Conservation (phyloP, 2,888 invertebrate genomes). For the Lasioglossum zephyrum region DNA sequence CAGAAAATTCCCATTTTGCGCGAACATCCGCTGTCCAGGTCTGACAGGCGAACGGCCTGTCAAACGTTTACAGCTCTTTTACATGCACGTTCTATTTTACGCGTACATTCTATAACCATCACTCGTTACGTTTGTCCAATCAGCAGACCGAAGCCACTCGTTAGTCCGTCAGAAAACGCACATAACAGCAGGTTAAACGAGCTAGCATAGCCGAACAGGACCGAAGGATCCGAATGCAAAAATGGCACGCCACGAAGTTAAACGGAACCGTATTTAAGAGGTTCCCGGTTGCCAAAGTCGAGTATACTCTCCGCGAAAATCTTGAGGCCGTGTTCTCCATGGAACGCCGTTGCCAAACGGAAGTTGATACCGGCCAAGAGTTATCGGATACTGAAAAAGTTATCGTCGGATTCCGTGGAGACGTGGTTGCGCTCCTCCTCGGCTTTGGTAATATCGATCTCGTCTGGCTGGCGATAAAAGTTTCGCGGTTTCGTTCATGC, state of each 20-base stretch:
- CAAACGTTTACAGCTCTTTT: neutral
- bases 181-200: neutral
- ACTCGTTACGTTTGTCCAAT: neutral
- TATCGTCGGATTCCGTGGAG: constrained; percentile 41
- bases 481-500: constrained; percentile 34
- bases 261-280: neutral
- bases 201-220: neutral
- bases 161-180: neutral
- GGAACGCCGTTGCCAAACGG: constrained; percentile 43
- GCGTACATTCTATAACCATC: constrained; percentile 1
- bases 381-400: constrained; percentile 46
- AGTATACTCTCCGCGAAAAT: constrained; percentile 8
- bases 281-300: constrained; percentile 18
- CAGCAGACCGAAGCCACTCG: neutral
- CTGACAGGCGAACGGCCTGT: neutral
- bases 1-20: neutral
- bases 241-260: neutral
- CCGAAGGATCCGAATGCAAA: neutral
- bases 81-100: neutral
- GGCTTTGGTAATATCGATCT: constrained; percentile 61
- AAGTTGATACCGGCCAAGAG: constrained; percentile 46
- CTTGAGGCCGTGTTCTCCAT: neutral
- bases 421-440: constrained; percentile 17
- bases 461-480: constrained; percentile 47
- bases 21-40: neutral